A percentile compares a stretch with the other conserved stretches of the same genome.
These are phyloP conservation scores for Himalopsyche phryganea DNA, from an alignment of 1,140 invertebrate genomes.

Conservation along the genomic window DNA sequence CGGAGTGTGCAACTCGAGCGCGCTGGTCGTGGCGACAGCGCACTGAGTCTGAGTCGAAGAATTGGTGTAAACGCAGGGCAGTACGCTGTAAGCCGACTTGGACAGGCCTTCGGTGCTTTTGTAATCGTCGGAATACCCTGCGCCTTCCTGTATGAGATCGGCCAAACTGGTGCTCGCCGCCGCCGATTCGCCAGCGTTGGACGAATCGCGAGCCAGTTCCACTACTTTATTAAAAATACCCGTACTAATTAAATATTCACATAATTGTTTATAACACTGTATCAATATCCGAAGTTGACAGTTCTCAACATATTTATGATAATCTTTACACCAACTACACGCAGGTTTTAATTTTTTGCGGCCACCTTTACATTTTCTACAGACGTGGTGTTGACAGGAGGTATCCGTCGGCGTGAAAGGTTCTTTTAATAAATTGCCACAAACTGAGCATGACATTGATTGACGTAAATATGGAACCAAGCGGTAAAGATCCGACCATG, in stretches of 20 bases:
- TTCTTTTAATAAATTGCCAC: conserved; percentile 76
- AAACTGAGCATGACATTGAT: conserved; percentile 84
- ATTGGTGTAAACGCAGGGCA: conserved; percentile 70
- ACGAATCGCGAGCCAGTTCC: conserved; percentile 50
- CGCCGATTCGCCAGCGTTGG: conserved; percentile 46
- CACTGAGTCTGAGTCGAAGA: conserved; percentile 60
- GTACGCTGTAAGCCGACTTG: conserved; percentile 67
- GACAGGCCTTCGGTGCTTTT: conserved; percentile 65
- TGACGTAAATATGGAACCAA: conserved; percentile 80
- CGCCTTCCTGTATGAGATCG: conserved; percentile 75
- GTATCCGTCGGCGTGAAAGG: conserved; percentile 76
- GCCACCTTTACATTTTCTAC: conserved; percentile 73
- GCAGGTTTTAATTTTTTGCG: conserved; percentile 79
- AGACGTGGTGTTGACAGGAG: conserved; percentile 87
- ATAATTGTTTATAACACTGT: conserved; percentile 85
- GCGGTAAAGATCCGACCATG: conserved; percentile 77
- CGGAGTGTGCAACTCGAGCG: conserved; percentile 6
- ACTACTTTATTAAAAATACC: conserved; percentile 63
- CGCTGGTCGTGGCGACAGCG: conserved; percentile 43
- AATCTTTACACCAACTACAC: conserved; percentile 82
- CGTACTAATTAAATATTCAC: conserved; percentile 73
- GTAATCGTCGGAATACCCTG: conserved; percentile 72
- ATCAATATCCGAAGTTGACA: conserved; percentile 74
- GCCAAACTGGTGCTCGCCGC: conserved; percentile 60
- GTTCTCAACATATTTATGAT: conserved; percentile 79